Evolutionary conservation across 2,113 vertebrate genomes (phyloP).

Genomic region (Stomatorhinus ivindoensis): DNA sequence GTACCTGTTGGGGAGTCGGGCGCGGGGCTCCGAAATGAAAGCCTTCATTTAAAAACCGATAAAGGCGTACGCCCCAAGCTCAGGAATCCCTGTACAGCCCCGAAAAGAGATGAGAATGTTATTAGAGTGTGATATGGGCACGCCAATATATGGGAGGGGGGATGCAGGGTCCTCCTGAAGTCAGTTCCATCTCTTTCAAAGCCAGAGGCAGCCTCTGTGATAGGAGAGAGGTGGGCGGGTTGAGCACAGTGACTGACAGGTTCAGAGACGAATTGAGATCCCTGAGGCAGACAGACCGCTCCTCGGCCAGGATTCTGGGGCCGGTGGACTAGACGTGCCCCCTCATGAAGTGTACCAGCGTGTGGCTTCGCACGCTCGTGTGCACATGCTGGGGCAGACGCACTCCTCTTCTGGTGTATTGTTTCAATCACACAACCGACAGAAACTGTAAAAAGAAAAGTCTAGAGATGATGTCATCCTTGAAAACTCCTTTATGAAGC

Average conservation of each 20-base stretch:
- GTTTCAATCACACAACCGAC: not conserved
- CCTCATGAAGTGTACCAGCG: not conserved
- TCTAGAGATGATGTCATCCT: not conserved
- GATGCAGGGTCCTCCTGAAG: not conserved
- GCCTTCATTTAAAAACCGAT: constrained; percentile 20
- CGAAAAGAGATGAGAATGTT: constrained; percentile 21
- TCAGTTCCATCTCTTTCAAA: constrained; percentile 24
- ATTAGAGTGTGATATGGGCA: constrained; percentile 25
- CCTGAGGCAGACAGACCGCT: not conserved
- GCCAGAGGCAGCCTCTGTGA: constrained; percentile 16
- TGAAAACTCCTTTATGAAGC: constrained; percentile 17
- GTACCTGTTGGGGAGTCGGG: not conserved
- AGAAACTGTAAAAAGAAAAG: not conserved
- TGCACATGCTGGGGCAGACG: not conserved
- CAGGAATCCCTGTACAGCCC: not conserved
- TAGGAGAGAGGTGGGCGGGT: not conserved
- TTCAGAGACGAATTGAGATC: not conserved
- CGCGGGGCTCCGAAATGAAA: not conserved
- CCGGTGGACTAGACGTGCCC: not conserved
- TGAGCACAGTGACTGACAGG: not conserved
- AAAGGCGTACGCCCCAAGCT: not conserved
- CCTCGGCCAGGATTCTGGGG: not conserved
- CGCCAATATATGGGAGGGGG: not conserved
- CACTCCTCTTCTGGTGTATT: not conserved
- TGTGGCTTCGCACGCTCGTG: not conserved